Evolutionary conservation across 2,113 vertebrate genomes (phyloP).

Genomic region (Phalacrocorax carbo): DNA sequence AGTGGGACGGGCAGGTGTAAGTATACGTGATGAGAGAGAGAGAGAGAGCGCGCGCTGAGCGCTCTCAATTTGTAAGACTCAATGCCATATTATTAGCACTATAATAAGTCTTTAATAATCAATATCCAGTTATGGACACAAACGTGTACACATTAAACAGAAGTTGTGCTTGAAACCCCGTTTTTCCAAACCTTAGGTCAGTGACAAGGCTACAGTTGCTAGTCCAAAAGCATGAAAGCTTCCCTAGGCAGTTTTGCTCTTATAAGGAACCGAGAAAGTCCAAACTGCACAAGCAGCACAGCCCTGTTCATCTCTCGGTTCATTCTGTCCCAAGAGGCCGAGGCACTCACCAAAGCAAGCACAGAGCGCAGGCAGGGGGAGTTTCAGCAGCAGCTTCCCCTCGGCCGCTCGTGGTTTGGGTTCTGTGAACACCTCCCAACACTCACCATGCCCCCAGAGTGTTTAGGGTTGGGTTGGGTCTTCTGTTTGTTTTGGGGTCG

Average conservation of each 20-base stretch:
- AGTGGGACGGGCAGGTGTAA: background rate
- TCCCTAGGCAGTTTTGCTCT: background rate
- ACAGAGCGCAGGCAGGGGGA: background rate
- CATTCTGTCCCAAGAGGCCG: fast-evolving
- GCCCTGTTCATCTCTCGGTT: background rate
- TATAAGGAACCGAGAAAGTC: background rate
- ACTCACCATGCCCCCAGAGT: background rate
- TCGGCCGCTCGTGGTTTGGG: background rate
- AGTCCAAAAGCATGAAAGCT: background rate
- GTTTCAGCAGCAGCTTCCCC: background rate
- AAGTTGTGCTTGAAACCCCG: background rate
- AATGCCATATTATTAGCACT: background rate
- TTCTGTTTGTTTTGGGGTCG: too few relatives aligned
- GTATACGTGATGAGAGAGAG: too few relatives aligned
- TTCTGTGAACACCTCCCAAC: background rate
- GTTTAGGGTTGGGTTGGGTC: too few relatives aligned
- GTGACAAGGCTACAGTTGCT: fast-evolving
- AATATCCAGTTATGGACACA: background rate
- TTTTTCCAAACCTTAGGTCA: background rate
- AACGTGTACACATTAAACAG: background rate
- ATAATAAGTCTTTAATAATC: background rate
- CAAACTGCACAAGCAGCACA: background rate
- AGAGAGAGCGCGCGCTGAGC: background rate
- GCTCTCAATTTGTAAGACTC: background rate
- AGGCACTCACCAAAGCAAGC: background rate